phyloP scores from a whole-genome alignment of 2,113 vertebrate genomes.

The Gila orcuttii region DNA sequence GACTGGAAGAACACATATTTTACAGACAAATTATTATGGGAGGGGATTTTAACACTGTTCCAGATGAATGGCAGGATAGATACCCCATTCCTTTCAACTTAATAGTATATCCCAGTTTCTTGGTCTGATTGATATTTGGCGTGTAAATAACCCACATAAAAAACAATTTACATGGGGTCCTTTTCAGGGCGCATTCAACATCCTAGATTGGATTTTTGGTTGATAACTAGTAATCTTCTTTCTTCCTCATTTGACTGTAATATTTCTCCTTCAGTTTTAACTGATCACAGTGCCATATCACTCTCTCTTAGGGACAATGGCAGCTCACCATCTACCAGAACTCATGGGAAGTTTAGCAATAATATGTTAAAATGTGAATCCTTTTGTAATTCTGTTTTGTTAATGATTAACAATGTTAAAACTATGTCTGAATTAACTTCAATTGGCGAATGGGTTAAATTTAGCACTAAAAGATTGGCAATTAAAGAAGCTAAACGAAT shows the following conservation, averaged over 20 bases:
- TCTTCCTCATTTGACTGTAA: background rate
- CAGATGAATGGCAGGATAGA: background rate
- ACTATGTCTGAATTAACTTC: background rate
- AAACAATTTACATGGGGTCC: background rate
- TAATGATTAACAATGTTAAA: background rate
- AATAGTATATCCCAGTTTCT: background rate
- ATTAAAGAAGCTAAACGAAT: background rate
- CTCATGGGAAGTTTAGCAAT: background rate
- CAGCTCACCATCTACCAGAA: too few species aligned
- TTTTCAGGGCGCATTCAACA: background rate
- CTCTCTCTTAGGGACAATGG: background rate
- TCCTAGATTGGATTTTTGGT: background rate
- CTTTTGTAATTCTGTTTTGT: background rate
- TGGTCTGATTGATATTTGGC: background rate
- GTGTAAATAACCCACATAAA: background rate
- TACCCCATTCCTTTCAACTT: background rate
- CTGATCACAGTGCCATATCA: conserved; percentile 7
- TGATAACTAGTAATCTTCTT: background rate
- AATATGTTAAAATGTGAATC: background rate
- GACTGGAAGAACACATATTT: background rate
- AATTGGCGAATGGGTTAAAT: background rate
- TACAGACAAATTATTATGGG: background rate
- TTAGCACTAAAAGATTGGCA: background rate
- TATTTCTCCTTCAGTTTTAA: background rate
- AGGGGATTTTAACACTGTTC: background rate